These are phyloP conservation scores for Phocides pigmalion DNA, from an alignment of 1,140 invertebrate genomes.

Conservation along the genomic window DNA sequence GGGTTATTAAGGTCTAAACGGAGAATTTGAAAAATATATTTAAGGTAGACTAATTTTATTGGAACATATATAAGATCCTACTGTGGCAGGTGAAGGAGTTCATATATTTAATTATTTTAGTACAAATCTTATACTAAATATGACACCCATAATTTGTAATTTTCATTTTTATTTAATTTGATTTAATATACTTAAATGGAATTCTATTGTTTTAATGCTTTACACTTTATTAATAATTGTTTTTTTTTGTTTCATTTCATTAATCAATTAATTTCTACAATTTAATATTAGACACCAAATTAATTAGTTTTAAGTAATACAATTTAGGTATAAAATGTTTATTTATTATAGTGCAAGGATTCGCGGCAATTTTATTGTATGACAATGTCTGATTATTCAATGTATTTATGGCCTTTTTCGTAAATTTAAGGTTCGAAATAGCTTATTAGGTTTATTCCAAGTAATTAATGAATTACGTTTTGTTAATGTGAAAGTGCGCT, in stretches of 20 bases:
- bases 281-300: conserved; percentile 40
- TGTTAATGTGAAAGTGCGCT: neutral
- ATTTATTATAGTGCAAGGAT: conserved; percentile 6
- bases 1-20: neutral
- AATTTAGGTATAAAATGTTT: conserved; percentile 28
- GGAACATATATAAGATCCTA: neutral
- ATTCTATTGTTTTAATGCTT: too few relatives aligned
- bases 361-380: conserved; percentile 23
- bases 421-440: conserved; percentile 15
- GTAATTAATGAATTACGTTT: conserved; percentile 27
- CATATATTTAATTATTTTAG: conserved; percentile 22
- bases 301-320: conserved; percentile 34
- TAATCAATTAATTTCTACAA: conserved; percentile 25
- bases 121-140: conserved; percentile 30
- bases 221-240: too few relatives aligned
- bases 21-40: neutral
- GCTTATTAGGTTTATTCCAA: conserved; percentile 8
- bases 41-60: neutral
- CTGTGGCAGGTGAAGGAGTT: too few relatives aligned
- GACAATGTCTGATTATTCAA: conserved; percentile 8
- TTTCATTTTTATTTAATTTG: conserved; percentile 1
- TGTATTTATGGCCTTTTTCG: conserved; percentile 38
- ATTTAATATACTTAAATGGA: too few relatives aligned
- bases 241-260: neutral
- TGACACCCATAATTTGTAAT: neutral